These are phyloP conservation scores for Yponomeuta plumbellus DNA, from an alignment of 2,888 invertebrate species.

Conservation along the genomic window DNA sequence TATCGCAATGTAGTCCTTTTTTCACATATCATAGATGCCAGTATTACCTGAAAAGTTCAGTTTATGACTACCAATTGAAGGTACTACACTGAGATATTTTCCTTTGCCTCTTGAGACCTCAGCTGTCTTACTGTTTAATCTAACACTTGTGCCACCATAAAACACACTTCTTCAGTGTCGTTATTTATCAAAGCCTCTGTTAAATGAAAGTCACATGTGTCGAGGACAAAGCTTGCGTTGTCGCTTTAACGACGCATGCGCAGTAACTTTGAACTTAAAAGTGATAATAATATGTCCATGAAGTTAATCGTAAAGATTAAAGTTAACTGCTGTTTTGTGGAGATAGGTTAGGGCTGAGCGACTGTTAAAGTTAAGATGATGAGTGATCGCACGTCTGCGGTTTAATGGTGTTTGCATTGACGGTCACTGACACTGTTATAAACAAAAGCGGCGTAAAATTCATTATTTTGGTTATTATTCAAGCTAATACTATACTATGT, in stretches of 20 bases:
- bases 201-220: slow-evolving; percentile 58
- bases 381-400: not conserved
- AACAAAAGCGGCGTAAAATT: too few relatives aligned
- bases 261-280: slow-evolving; percentile 66
- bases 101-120: slow-evolving; percentile 34
- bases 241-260: slow-evolving; percentile 43
- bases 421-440: not conserved
- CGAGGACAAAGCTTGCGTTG: slow-evolving; percentile 50
- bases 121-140: not conserved
- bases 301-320: slow-evolving; percentile 70
- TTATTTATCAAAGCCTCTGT: slow-evolving; percentile 22
- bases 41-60: too few relatives aligned
- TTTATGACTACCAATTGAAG: too few relatives aligned
- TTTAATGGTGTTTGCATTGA: not conserved
- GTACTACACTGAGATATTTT: slow-evolving; percentile 32
- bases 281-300: slow-evolving; percentile 65
- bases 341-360: slow-evolving; percentile 49
- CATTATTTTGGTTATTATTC: too few relatives aligned
- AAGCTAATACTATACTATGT: too few relatives aligned
- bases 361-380: not conserved
- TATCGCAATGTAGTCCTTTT: too few relatives aligned
- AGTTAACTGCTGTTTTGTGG: slow-evolving; percentile 28
- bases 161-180: not conserved
- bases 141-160: not conserved
- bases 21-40: too few relatives aligned